Percentiles rank a stretch among this genome's conserved stretches.
Evolutionary conservation across 2,797 vertebrate genomes (phyloP).

Genomic region (Ceryle rudis): DNA sequence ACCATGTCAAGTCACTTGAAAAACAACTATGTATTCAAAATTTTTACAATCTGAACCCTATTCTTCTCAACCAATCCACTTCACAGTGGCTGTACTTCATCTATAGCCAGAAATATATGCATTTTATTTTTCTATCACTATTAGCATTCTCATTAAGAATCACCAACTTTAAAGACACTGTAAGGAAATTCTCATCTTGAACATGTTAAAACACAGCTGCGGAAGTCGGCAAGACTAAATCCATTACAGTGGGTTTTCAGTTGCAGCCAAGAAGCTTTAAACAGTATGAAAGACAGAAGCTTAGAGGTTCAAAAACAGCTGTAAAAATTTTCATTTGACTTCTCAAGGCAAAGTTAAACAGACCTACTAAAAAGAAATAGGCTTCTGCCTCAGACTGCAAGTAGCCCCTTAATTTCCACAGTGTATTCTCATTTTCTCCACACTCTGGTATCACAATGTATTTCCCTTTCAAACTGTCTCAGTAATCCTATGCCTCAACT

Average conservation of each 20-base stretch:
- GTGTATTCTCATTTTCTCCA: background rate
- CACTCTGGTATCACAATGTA: background rate
- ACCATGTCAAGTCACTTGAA: background rate
- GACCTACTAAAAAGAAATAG: background rate
- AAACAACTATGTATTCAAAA: background rate
- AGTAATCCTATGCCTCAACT: background rate
- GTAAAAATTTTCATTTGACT: slow-evolving; percentile 20
- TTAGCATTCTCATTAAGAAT: background rate
- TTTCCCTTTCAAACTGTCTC: background rate
- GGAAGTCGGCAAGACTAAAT: background rate
- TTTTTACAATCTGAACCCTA: background rate
- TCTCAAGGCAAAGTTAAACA: background rate
- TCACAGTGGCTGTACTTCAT: background rate
- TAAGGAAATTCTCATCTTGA: slow-evolving; percentile 16
- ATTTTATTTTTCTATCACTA: background rate
- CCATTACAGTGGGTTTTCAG: background rate
- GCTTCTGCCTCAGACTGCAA: background rate
- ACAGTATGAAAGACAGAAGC: background rate
- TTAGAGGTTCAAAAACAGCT: slow-evolving; percentile 14
- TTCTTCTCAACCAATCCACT: background rate
- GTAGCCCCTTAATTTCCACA: background rate
- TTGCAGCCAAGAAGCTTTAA: slow-evolving; percentile 25
- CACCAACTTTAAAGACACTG: background rate
- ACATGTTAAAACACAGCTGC: background rate
- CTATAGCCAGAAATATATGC: background rate